Evolutionary conservation across 2,113 vertebrate species (phyloP), one percentile per base, ranked within the genome.

Genomic region (Siphamia tubifer): DNA sequence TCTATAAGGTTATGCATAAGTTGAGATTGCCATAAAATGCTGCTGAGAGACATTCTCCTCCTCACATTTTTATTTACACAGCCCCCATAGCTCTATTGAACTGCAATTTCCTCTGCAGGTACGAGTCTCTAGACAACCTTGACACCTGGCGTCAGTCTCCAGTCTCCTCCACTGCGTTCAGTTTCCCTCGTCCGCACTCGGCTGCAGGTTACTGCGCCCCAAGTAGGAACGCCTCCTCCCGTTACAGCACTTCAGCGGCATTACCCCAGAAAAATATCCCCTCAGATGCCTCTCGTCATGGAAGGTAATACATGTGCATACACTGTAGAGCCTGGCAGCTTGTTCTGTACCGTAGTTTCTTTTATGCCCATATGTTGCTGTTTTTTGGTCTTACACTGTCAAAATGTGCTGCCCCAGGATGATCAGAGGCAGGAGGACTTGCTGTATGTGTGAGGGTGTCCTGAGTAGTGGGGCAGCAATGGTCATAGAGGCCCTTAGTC

Each of bases 401-500:
- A 69, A 53, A 52, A 19, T 89, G 74, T 88, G 71, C 77, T 85
- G 81, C 86, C 93, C 83, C 92, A 98, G 96, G 96, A 94, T 92
- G 88, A 88, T 95, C 89, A 96, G 93, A 94, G 94, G 94, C 84
- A 94, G 92, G 92, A 94, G 93, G 75, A 86, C 91, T 77, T 98
- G 96, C 90, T 94, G 95, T 83, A 93, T 93, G 92, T 99, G 96
- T 90, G 93, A 91, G 85, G 94, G 86, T 82, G 87, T 92, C 90
- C 92, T 98, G 92, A 94, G 94, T 92, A 96, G 93, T 94, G 96
- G 96, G 91, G 94, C 95, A 8, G 92, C 95, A 90, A 96, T 99
- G 95, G 92, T 98, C 93, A 94, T 99, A 92, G 94, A 98, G 47
- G 92, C 95, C 87, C 94, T 99, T 93, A 94, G 94, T 90, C 96